phyloP scores from a whole-genome alignment of 1,140 invertebrate species.

The Drosophila obscura region DNA sequence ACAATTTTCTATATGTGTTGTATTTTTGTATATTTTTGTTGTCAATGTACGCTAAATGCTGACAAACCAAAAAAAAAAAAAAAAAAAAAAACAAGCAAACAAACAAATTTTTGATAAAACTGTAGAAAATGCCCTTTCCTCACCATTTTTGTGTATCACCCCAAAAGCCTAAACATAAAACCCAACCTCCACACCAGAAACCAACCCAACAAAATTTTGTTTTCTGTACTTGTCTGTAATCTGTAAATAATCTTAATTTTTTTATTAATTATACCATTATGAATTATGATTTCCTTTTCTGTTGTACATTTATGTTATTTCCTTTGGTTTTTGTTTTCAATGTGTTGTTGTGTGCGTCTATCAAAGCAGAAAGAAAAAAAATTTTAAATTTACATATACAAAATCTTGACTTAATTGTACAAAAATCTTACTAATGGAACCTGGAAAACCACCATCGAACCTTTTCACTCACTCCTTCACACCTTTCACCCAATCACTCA shows the following conservation, averaged over 20 bases:
- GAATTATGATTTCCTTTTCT: slow-evolving; percentile 46
- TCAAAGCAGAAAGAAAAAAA: slow-evolving; percentile 26
- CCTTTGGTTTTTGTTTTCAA: slow-evolving; percentile 68
- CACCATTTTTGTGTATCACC: slow-evolving; percentile 1
- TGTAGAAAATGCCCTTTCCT: slow-evolving; percentile 21
- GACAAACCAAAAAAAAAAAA: slow-evolving; percentile 14
- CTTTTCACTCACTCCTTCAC: slow-evolving; percentile 2
- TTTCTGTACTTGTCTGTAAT: slow-evolving; percentile 66
- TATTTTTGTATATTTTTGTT: slow-evolving; percentile 51
- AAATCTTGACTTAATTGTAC: slow-evolving; percentile 43
- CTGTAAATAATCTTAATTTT: slow-evolving; percentile 60
- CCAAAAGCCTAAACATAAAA: background rate
- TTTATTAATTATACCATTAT: slow-evolving; percentile 49
- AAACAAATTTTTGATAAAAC: slow-evolving; percentile 18
- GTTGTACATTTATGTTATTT: slow-evolving; percentile 61
- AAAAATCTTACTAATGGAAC: slow-evolving; percentile 54
- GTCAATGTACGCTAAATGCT: slow-evolving; percentile 37
- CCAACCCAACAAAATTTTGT: slow-evolving; percentile 36
- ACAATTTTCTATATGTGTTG: slow-evolving; percentile 61
- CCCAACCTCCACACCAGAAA: slow-evolving; percentile 16
- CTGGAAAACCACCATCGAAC: slow-evolving; percentile 20
- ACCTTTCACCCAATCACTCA: background rate
- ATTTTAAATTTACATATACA: slow-evolving; percentile 11
- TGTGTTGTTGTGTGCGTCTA: slow-evolving; percentile 73
- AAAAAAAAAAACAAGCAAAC: slow-evolving; percentile 5